Percentiles rank a stretch among this genome's conserved stretches.
These are phyloP conservation scores for Helarctos malayanus DNA, from an alignment of 2,797 vertebrate genomes.

Conservation along the genomic window DNA sequence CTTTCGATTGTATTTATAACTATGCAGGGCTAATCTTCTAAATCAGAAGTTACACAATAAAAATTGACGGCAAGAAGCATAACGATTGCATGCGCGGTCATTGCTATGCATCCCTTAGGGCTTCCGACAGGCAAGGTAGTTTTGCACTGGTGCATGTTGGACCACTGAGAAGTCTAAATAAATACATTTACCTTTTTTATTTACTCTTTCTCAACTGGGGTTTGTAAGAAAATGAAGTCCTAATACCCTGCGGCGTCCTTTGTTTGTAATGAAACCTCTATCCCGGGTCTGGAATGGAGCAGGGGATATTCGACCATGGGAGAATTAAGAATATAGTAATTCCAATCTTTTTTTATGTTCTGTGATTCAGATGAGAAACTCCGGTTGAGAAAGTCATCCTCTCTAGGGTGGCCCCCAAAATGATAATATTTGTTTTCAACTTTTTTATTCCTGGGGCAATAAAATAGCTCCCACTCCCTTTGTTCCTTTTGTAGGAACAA, in stretches of 20 bases:
- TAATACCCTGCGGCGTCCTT: background rate
- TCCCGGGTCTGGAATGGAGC: background rate
- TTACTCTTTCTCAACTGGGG: background rate
- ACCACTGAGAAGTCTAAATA: background rate
- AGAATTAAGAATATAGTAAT: background rate
- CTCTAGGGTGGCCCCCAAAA: background rate
- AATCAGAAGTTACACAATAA: background rate
- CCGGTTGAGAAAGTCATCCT: background rate
- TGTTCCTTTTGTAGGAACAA: background rate
- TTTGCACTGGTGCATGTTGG: background rate
- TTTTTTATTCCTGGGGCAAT: background rate
- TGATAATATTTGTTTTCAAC: background rate
- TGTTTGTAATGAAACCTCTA: background rate
- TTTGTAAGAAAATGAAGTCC: background rate
- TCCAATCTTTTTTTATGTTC: background rate
- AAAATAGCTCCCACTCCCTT: background rate
- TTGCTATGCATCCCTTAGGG: background rate
- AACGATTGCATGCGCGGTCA: fast-evolving
- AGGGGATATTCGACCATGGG: background rate
- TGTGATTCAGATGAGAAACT: background rate
- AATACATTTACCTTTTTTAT: background rate
- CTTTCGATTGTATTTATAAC: background rate
- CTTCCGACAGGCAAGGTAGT: background rate
- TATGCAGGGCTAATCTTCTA: background rate
- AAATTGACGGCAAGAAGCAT: background rate